These are phyloP conservation scores for Zaprionus camerounensis DNA, from an alignment of 1,140 invertebrate genomes.

Conservation along the genomic window DNA sequence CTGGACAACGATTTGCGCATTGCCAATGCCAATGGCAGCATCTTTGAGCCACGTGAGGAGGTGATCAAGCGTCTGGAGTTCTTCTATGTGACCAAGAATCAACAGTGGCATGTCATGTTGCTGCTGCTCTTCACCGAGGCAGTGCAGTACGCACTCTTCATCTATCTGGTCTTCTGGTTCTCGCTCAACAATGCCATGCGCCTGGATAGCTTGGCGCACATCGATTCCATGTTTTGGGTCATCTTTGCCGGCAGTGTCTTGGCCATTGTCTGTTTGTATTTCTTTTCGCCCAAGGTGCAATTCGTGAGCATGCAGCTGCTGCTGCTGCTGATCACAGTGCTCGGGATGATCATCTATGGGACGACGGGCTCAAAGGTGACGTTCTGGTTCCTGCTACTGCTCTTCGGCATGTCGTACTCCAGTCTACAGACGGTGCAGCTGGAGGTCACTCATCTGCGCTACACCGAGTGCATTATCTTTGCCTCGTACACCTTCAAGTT, in stretches of 20 bases:
- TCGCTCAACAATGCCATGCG: conserved; percentile 63
- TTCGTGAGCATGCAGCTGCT: conserved; percentile 66
- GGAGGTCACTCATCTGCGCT: conserved; percentile 71
- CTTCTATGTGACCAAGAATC: conserved; percentile 81
- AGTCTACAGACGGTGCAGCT: conserved; percentile 69
- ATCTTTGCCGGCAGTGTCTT: conserved; percentile 68
- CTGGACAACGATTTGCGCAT: conserved; percentile 79
- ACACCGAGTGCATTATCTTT: conserved; percentile 65
- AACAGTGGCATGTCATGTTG: conserved; percentile 73
- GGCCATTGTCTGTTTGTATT: conserved; percentile 48
- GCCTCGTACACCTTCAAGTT: conserved; percentile 66
- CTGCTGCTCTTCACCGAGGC: conserved; percentile 74
- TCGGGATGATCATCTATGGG: conserved; percentile 74
- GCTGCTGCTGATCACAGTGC: conserved; percentile 58
- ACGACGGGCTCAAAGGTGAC: conserved; percentile 55
- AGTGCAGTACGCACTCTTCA: conserved; percentile 74
- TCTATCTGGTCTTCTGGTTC: conserved; percentile 79
- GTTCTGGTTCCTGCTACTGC: conserved; percentile 69
- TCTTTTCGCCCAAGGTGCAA: conserved; percentile 68
- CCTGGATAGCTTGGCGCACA: conserved; percentile 49
- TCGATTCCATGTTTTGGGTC: conserved; percentile 74
- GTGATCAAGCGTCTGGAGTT: conserved; percentile 76
- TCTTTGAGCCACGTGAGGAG: conserved; percentile 69
- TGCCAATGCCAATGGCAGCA: conserved; percentile 74
- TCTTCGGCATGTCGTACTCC: conserved; percentile 72